Percentiles rank a stretch among this genome's conserved stretches.
phyloP scores from a whole-genome alignment of 2,888 invertebrate genomes.

The Drosophila parthenogenetica region DNA sequence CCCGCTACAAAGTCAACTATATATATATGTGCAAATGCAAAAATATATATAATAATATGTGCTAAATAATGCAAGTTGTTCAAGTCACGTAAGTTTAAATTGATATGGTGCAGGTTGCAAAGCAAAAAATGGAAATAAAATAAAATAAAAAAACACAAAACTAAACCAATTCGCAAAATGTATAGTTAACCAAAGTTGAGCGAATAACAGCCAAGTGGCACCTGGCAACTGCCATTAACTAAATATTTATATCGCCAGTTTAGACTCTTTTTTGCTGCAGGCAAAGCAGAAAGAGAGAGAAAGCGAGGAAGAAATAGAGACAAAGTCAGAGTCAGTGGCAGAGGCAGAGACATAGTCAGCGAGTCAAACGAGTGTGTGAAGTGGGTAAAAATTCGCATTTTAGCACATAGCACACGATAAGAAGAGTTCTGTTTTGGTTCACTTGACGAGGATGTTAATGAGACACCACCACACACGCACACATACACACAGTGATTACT shows the following conservation, averaged over 20 bases:
- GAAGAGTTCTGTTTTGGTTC: constrained; percentile 15
- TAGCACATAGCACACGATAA: constrained; percentile 71
- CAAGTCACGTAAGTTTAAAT: constrained; percentile 75
- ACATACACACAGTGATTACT: constrained; percentile 22
- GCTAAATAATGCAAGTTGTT: constrained; percentile 65
- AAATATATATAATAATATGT: constrained; percentile 32
- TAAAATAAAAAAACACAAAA: constrained; percentile 9
- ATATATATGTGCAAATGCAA: constrained; percentile 9
- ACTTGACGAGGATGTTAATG: constrained; percentile 46
- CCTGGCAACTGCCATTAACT: constrained; percentile 48
- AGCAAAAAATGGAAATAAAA: not conserved
- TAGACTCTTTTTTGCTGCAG: constrained; percentile 23
- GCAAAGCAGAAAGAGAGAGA: constrained; percentile 8
- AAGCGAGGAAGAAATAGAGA: not conserved
- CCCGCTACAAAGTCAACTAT: constrained; percentile 15
- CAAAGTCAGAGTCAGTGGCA: not conserved
- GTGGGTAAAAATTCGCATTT: constrained; percentile 54
- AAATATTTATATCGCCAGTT: constrained; percentile 49
- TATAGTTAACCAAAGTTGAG: constrained; percentile 20
- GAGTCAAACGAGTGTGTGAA: constrained; percentile 2
- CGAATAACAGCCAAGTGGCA: constrained; percentile 23
- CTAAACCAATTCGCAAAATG: constrained; percentile 35
- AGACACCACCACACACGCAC: constrained; percentile 3
- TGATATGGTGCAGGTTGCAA: constrained; percentile 60
- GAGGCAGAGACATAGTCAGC: not conserved